These are phyloP conservation scores for Hipparchia semele DNA, from an alignment of 2,888 invertebrate genomes.

Conservation along the genomic window DNA sequence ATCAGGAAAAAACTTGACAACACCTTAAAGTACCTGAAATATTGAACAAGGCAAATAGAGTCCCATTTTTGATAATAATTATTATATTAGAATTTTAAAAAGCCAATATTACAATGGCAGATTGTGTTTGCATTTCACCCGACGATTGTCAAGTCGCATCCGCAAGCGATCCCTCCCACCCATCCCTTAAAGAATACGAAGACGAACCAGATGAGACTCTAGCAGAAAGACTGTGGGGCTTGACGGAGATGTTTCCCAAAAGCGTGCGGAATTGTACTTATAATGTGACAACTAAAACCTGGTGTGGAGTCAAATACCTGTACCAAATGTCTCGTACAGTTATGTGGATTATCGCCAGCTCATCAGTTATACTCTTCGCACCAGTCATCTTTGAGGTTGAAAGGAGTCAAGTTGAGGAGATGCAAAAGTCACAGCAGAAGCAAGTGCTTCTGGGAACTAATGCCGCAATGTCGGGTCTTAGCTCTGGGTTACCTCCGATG, in stretches of 20 bases:
- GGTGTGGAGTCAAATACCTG: conserved; percentile 84
- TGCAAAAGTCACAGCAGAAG: conserved; percentile 96
- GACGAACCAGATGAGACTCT: conserved; percentile 93
- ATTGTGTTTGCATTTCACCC: conserved; percentile 1
- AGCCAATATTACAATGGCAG: not conserved
- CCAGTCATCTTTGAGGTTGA: conserved; percentile 98
- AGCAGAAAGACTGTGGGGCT: conserved; percentile 93
- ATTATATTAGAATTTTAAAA: not conserved
- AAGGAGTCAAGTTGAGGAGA: conserved; percentile 96
- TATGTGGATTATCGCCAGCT: conserved; percentile 96
- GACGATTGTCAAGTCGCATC: conserved; percentile 38
- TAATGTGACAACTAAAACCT: conserved; percentile 82
- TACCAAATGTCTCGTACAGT: conserved; percentile 91
- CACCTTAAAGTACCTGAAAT: too few species aligned
- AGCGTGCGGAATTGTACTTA: conserved; percentile 87
- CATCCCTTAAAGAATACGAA: conserved; percentile 79
- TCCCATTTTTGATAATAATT: not conserved
- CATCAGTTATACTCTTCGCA: conserved; percentile 95
- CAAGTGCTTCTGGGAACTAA: conserved; percentile 95
- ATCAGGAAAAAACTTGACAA: too few species aligned
- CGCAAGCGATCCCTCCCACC: conserved; percentile 51
- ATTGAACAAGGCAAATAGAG: not conserved
- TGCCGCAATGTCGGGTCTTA: conserved; percentile 87
- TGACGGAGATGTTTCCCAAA: conserved; percentile 98
- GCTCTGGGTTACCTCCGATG: conserved; percentile 87